Evolutionary conservation across 2,888 invertebrate species (phyloP), one percentile per base, ranked within the genome.

Genomic region (Nesidiocoris tenuis): DNA sequence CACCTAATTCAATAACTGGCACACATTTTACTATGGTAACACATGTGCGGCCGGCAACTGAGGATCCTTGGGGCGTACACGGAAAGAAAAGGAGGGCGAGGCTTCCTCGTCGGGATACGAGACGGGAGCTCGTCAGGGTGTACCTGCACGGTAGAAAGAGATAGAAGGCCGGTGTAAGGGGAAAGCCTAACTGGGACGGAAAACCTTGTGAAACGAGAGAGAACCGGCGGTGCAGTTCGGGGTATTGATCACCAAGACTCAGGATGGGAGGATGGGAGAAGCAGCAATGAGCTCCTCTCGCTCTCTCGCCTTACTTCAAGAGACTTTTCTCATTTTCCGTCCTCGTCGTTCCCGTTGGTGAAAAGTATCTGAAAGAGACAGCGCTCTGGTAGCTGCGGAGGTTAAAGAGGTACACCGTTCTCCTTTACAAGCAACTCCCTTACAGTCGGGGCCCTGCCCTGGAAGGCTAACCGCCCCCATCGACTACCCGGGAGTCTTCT

Each of bases 1-100:
- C 74, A 56, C 78, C 80, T 80, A 79, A 80, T 78, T 79, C 80
- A 80, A 80, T 80, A 80, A 78, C 80, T 80, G 79, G 79, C 80
- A 78, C 79, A 80, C 80, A 80, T 80, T 80, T 80, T 80, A 80
- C 79, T 80, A 80, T 78, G 80, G 80, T 80, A 80, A 80, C 80
- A 80, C 78, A 78, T 80, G 80, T 80, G 80, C 70, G 76, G 76
- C 74, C 66, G 57, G 57, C 63, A 68, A 75, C 75, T 75, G 68
- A 67, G 65, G 66, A 56, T 18, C 54, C 39, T 39, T 39, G 39
- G 39, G 39, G 39, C 39, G 39, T 39, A 39, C 39, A 39, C 12
- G 39, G 39, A 39, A 39, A 39, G 39, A 39, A 39, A 39, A 39
- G 39, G 39, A 39, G 39, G 39, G 39, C 39, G 39, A 39, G 39